Percentiles rank a stretch among this genome's conserved stretches.
phyloP scores from a whole-genome alignment of 2,888 invertebrate species.

The Philereme transversata region DNA sequence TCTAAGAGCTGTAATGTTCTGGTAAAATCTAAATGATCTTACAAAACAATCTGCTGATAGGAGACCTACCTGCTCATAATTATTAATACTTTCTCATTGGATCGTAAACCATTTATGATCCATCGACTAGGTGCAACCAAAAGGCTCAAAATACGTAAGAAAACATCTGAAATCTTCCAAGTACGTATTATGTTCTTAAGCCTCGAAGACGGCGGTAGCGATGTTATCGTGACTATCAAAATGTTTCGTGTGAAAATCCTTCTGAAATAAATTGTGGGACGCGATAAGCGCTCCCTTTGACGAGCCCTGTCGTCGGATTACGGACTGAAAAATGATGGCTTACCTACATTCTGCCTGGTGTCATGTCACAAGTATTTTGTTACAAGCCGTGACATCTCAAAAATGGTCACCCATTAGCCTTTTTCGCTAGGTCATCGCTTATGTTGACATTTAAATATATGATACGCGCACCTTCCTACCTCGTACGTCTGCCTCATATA shows the following conservation, averaged over 20 bases:
- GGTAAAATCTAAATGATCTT: too few species aligned
- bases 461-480: constrained; percentile 14
- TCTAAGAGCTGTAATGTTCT: too few species aligned
- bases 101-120: constrained; percentile 4
- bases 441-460: constrained; percentile 25
- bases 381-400: constrained; percentile 38
- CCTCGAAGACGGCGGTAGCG: constrained; percentile 47
- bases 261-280: constrained; percentile 76
- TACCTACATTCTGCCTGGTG: constrained; percentile 52
- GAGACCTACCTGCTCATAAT: too few species aligned
- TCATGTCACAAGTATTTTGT: constrained; percentile 57
- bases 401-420: constrained; percentile 28
- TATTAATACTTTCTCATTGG: neutral
- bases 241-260: constrained; percentile 68
- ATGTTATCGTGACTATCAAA: constrained; percentile 57
- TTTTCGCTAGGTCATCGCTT: constrained; percentile 25
- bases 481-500: neutral
- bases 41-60: too few species aligned
- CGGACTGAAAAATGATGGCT: constrained; percentile 81
- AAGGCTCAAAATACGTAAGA: constrained; percentile 8
- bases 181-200: constrained; percentile 24
- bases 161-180: constrained; percentile 13
- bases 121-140: neutral
- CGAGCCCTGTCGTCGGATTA: constrained; percentile 79
- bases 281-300: constrained; percentile 82